Evolutionary conservation across 2,888 invertebrate species (phyloP), one percentile per base, ranked within the genome.

Genomic region (Aphidius colemani): DNA sequence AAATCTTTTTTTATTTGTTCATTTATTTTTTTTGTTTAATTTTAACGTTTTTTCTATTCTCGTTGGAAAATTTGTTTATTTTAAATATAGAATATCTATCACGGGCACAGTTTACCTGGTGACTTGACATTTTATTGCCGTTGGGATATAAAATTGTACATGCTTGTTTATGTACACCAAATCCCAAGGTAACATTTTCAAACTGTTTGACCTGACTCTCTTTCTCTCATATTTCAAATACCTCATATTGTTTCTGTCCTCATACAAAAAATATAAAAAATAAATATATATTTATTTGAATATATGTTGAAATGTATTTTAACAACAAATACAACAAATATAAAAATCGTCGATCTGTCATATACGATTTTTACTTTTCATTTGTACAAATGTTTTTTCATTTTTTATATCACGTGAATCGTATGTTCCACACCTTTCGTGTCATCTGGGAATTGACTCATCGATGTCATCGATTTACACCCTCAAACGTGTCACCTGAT

Each of bases 51-150:
- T 13, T 13, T 13, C 2, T 13, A 1, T 13, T 18, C 2, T 18
- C 13, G 2, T 18, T 66, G 64, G 59, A 67, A 59, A 53, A 59
- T 64, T 59, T 61, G 64, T 70, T 67, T 71, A 73, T 66, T 69
- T 70, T 70, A 77, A 75, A 77, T 74, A 69, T 65, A 64, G 40
- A 63, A 64, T 58, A 44, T n/a, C 18, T 57, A 60, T 66, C 56
- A 57, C 57, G 39, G 46, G 46, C 39, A 57, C 46, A 46, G 57
- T 57, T 56, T 56, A 56, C 55, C 44, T 56, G 55, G 55, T 56
- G 48, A 51, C 58, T 55, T 61, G 61, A 59, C 39, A 66, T 41
- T 44, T n/a, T 39, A 49, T 57, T 39, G 64, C 56, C 45, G 39
- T 45, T 30, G 57, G 57, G 30, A 57, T 46, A 57, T 30, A 7